These are phyloP conservation scores for Tadarida brasiliensis DNA, from an alignment of 2,797 vertebrate genomes.

Conservation along the genomic window DNA sequence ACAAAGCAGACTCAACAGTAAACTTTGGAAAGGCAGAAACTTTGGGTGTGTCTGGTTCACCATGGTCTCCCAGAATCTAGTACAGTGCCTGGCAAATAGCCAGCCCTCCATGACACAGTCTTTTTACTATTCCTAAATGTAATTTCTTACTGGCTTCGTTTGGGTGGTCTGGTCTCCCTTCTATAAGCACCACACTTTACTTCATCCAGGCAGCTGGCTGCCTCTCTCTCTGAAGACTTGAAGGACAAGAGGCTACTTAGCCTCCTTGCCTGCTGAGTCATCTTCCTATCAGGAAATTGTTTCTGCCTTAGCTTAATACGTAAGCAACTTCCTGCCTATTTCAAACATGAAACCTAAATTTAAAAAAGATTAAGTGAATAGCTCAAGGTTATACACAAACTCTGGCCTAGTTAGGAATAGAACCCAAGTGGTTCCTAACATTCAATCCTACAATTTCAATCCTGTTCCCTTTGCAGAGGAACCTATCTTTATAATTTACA, in stretches of 20 bases:
- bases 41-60: neutral
- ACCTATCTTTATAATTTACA: constrained; percentile 62
- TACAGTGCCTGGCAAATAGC: neutral
- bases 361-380: constrained; percentile 66
- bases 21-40: neutral
- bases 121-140: constrained; percentile 41
- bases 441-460: constrained; percentile 42
- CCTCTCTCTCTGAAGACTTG: constrained; percentile 54
- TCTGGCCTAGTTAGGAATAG: constrained; percentile 62
- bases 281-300: constrained; percentile 77
- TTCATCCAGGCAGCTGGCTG: neutral
- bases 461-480: constrained; percentile 43
- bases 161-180: neutral
- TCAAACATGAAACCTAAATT: constrained; percentile 70
- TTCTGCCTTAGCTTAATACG: constrained; percentile 77
- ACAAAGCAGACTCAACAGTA: neutral
- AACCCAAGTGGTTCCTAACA: constrained; percentile 62
- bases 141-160: neutral
- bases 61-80: neutral
- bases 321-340: constrained; percentile 73
- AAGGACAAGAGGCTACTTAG: constrained; percentile 21
- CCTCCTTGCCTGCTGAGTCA: constrained; percentile 64
- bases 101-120: neutral
- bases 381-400: constrained; percentile 68
- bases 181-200: neutral